Evolutionary conservation across 2,888 invertebrate species (phyloP).

Genomic region (Drosophila yooni): DNA sequence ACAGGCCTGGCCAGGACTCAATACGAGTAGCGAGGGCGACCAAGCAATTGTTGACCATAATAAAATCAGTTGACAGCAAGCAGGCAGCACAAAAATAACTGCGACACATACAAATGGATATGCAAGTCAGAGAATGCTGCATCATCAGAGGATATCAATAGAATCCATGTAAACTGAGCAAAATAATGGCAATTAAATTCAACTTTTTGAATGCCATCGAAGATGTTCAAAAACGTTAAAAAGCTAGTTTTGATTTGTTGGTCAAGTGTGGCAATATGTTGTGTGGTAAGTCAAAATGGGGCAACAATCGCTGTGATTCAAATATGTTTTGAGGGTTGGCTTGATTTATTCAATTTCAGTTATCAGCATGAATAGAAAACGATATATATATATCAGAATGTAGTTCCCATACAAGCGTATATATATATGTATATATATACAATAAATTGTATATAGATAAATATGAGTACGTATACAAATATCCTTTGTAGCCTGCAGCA

Average conservation of each 20-base stretch:
- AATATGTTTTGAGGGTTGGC: neutral
- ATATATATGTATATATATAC: neutral
- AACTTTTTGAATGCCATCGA: neutral
- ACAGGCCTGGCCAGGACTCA: too few species aligned
- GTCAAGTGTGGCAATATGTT: neutral
- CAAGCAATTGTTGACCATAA: neutral
- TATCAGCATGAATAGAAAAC: neutral
- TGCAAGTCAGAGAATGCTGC: neutral
- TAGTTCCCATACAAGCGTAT: neutral
- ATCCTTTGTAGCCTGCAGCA: conserved; percentile 41
- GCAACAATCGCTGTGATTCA: neutral
- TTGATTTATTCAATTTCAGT: conserved; percentile 29
- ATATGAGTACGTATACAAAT: conserved; percentile 12
- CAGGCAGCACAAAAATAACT: neutral
- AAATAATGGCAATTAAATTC: neutral
- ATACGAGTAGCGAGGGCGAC: too few species aligned
- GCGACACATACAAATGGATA: neutral
- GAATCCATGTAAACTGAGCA: neutral
- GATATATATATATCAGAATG: neutral
- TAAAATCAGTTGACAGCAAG: neutral
- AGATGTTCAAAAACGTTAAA: neutral
- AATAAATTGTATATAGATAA: conserved; percentile 3
- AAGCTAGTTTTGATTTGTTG: neutral
- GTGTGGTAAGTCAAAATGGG: neutral
- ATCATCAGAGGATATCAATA: too few species aligned